A percentile compares a stretch with the other conserved stretches of the same genome.
phyloP scores from a whole-genome alignment of 1,140 invertebrate genomes.

The Manduca sexta region DNA sequence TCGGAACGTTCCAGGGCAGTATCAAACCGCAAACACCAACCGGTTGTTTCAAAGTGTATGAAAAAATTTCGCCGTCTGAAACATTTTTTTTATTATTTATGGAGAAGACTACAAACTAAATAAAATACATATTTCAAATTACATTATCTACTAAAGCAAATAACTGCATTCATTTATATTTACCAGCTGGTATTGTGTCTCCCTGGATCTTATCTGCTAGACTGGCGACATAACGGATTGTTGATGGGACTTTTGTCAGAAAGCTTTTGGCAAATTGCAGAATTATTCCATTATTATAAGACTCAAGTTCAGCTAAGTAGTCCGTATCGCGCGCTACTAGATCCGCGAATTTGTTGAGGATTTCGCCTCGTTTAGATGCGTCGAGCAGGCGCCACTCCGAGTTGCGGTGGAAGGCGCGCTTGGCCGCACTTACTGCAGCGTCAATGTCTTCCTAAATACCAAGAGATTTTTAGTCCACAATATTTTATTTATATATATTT shows the following conservation, averaged over 20 bases:
- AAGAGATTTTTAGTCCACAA: too few relatives aligned
- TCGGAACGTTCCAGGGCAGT: constrained; percentile 76
- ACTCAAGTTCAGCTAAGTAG: constrained; percentile 78
- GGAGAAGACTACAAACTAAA: neutral
- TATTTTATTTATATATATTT: neutral
- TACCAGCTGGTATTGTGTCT: constrained; percentile 39
- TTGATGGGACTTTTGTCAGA: constrained; percentile 78
- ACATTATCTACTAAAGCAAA: neutral
- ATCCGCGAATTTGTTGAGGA: constrained; percentile 76
- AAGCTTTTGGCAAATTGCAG: constrained; percentile 73
- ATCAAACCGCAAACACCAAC: constrained; percentile 65
- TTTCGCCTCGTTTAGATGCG: constrained; percentile 74
- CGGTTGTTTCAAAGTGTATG: constrained; percentile 46
- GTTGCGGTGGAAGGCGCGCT: constrained; percentile 78
- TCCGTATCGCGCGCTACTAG: constrained; percentile 79
- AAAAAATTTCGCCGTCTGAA: constrained; percentile 18
- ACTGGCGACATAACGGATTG: constrained; percentile 31
- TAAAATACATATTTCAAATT: too few relatives aligned
- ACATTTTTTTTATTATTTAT: neutral
- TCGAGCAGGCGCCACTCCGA: constrained; percentile 83
- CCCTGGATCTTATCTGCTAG: constrained; percentile 82
- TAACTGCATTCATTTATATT: neutral
- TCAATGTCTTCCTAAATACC: constrained; percentile 80
- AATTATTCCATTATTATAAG: constrained; percentile 36
- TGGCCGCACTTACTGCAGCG: constrained; percentile 84